Evolutionary conservation across 1,140 invertebrate genomes (phyloP).

Genomic region (Meloidogyne floridensis): DNA sequence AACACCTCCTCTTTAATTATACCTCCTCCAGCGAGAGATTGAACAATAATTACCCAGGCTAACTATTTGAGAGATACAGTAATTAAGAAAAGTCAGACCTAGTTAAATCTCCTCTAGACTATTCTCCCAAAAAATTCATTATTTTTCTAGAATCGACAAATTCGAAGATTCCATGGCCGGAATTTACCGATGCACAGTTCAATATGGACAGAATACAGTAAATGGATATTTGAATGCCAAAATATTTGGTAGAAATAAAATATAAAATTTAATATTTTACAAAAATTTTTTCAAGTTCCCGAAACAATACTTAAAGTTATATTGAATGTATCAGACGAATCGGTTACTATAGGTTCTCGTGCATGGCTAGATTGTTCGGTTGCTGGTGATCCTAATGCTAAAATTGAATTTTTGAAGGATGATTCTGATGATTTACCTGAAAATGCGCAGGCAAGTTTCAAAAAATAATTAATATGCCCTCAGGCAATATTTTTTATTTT

Average conservation of each 20-base stretch:
- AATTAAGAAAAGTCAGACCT: too few relatives aligned
- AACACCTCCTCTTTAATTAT: too few relatives aligned
- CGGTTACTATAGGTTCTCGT: constrained; percentile 58
- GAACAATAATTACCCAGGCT: too few relatives aligned
- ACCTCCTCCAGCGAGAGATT: too few relatives aligned
- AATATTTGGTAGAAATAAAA: constrained; percentile 56
- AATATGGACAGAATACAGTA: constrained; percentile 57
- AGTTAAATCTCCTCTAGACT: too few relatives aligned
- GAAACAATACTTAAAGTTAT: constrained; percentile 65
- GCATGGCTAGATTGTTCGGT: constrained; percentile 65
- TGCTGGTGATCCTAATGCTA: constrained; percentile 56
- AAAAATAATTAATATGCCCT: neutral
- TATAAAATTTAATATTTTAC: constrained; percentile 12
- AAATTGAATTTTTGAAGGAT: constrained; percentile 61
- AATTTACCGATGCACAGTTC: constrained; percentile 59
- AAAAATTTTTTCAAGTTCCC: constrained; percentile 52
- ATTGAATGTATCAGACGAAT: constrained; percentile 60
- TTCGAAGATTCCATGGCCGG: constrained; percentile 59
- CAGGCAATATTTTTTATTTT: neutral
- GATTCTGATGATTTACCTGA: constrained; percentile 54
- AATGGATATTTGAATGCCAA: constrained; percentile 64
- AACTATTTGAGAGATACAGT: too few relatives aligned
- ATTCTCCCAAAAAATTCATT: too few relatives aligned
- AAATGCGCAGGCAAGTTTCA: constrained; percentile 57
- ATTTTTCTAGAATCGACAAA: constrained; percentile 54